Evolutionary conservation across 1,140 invertebrate species (phyloP), one percentile per base, ranked within the genome.

Genomic region (Helicorthomorpha holstii): DNA sequence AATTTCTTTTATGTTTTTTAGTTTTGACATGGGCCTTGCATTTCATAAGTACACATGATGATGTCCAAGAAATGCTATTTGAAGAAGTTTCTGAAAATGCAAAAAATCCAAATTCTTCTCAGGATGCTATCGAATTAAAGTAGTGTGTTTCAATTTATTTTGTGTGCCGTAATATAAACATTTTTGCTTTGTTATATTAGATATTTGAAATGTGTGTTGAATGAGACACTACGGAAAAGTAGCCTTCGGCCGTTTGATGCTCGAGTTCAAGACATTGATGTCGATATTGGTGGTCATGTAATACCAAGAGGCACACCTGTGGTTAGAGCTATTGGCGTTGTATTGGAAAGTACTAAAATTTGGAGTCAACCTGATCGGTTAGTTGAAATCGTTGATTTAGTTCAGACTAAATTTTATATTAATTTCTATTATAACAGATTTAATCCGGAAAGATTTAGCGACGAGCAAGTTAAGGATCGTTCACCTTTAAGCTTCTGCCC

Each of bases 401-500:
- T 38, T 10, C n/a, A 38, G 7, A 38, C n/a, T 38, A n/a, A 38
- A 38, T 7, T n/a, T 38, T 38, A 10, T 38, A 38, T 7, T 48
- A 23, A 7, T 25, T 25, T 19, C 25, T 48, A 4, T 4, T 48
- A 4, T 48, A 7, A 19, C 25, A 49, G 63, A 42, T 68, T 68
- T 60, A 60, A 66, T 56, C 66, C 66, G n/a, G 63, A 67, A 34
- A 50, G 66, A 41, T 66, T 67, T 44, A 59, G 48, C n/a, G n/a
- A n/a, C n/a, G n/a, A n/a, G n/a, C n/a, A n/a, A n/a, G n/a, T n/a
- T n/a, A n/a, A n/a, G n/a, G n/a, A n/a, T n/a, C n/a, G n/a, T 7
- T 16, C 29, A 7, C 0, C 56, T 1, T 50, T 62, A 23, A 54
- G 60, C 3, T 67, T 66, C 52, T 43, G 55, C 29, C 64, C 65